phyloP scores from a whole-genome alignment of 2,113 vertebrate genomes.

The Oreotrochilus melanogaster region DNA sequence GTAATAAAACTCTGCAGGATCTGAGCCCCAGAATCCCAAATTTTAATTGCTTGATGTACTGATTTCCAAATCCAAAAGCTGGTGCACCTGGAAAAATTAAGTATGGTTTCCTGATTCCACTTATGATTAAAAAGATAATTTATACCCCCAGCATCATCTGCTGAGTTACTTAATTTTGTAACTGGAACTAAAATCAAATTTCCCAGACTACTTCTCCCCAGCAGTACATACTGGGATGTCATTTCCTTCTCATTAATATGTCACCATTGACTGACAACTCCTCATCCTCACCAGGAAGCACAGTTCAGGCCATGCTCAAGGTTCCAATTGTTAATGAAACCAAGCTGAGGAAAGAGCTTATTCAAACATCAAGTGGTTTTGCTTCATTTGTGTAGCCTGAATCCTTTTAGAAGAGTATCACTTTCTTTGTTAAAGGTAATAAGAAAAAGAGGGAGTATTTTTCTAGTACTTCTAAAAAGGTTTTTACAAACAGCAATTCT shows the following conservation, averaged over 20 bases:
- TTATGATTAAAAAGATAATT: background rate
- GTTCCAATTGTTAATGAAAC: background rate
- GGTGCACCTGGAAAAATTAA: background rate
- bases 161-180: background rate
- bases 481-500: background rate
- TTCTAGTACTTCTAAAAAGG: background rate
- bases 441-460: background rate
- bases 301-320: background rate
- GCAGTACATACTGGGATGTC: background rate
- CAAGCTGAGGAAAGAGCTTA: background rate
- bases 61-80: background rate
- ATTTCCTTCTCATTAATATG: background rate
- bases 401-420: background rate
- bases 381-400: background rate
- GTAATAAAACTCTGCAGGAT: background rate
- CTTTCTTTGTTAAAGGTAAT: background rate
- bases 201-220: background rate
- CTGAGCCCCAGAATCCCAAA: background rate
- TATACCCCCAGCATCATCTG: background rate
- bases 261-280: background rate
- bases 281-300: background rate
- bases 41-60: background rate
- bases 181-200: background rate
- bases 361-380: background rate
- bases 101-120: background rate